These are phyloP conservation scores for Heliconius sara DNA, from an alignment of 2,888 invertebrate species.

Conservation along the genomic window DNA sequence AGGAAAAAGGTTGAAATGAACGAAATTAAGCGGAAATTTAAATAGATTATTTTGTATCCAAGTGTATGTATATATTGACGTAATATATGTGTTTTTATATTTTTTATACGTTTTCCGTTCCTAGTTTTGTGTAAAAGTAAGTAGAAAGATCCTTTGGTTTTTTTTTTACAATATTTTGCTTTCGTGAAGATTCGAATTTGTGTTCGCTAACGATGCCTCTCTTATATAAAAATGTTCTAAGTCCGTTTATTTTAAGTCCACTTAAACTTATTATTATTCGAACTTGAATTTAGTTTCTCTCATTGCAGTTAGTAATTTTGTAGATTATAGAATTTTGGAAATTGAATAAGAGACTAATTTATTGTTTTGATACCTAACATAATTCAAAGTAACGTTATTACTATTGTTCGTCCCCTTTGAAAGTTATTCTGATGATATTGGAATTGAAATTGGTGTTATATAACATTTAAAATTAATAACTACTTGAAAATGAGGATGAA, in stretches of 20 bases:
- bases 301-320: background rate
- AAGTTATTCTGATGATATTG: constrained; percentile 26
- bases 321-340: background rate
- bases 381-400: constrained; percentile 26
- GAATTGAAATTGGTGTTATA: constrained; percentile 4
- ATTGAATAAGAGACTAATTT: constrained; percentile 4
- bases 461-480: background rate
- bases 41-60: background rate
- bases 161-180: background rate
- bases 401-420: constrained; percentile 26
- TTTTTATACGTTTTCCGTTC: background rate
- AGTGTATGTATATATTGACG: background rate
- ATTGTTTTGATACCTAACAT: background rate
- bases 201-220: background rate
- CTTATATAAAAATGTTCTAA: background rate
- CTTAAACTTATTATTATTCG: background rate
- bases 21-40: background rate
- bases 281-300: background rate
- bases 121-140: background rate
- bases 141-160: background rate
- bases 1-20: background rate
- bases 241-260: background rate
- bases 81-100: background rate
- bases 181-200: background rate
- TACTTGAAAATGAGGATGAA: background rate